Conservation (phyloP, 2,113 vertebrate species). For the Orientallactaga bullata region DNA sequence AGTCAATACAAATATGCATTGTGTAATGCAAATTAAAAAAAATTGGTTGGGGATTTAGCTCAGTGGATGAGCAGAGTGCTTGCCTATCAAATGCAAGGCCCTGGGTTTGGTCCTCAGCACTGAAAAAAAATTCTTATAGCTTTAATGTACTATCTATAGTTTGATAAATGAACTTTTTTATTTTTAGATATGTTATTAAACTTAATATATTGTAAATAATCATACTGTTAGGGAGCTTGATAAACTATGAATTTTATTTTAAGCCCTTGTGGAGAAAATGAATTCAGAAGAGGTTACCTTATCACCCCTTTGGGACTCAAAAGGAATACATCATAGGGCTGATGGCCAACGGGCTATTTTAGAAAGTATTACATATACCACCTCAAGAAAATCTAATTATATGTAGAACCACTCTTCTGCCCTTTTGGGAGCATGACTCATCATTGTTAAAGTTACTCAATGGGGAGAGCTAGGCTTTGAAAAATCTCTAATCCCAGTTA, state of each 20-base stretch:
- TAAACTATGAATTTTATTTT: conserved; percentile 42
- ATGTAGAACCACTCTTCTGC: conserved; percentile 22
- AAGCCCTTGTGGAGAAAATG: neutral
- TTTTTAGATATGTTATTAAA: conserved; percentile 44
- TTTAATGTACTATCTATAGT: neutral
- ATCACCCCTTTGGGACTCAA: conserved; percentile 13
- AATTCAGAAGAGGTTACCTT: neutral
- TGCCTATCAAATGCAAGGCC: no score
- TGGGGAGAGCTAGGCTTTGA: neutral
- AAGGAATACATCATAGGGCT: neutral
- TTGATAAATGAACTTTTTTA: neutral
- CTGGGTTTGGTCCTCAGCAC: no score
- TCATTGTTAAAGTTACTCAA: conserved; percentile 5
- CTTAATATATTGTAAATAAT: conserved; percentile 32
- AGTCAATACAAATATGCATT: neutral
- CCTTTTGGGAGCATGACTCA: conserved; percentile 44
- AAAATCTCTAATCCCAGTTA: neutral
- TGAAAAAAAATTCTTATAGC: neutral
- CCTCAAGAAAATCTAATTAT: conserved; percentile 43
- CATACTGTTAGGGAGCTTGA: conserved; percentile 15
- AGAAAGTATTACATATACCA: conserved; percentile 27
- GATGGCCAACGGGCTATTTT: conserved; percentile 33
- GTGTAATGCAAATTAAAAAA: neutral
- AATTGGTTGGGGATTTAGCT: no score
- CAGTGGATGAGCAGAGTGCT: no score